Percentiles rank a stretch among this genome's conserved stretches.
Evolutionary conservation across 2,797 vertebrate species (phyloP).

Genomic region (Amblyraja radiata): DNA sequence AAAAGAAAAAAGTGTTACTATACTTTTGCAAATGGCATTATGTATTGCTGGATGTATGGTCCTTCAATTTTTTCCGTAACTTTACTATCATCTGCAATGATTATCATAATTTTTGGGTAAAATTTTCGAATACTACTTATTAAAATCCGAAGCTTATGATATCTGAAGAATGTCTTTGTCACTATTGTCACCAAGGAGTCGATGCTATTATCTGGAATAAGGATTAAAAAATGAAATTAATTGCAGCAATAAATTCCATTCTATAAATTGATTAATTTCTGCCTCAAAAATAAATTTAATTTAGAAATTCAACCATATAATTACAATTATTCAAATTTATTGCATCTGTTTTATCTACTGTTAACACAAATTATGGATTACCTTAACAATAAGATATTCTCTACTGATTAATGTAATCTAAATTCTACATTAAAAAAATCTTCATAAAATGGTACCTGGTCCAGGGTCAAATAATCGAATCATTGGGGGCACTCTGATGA

Average conservation of each 20-base stretch:
- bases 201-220: conserved; percentile 52
- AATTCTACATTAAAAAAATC: no score
- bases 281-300: no score
- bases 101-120: conserved; percentile 58
- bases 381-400: no score
- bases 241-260: neutral
- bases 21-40: conserved; percentile 67
- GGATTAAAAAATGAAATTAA: conserved; percentile 1
- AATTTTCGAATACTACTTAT: conserved; percentile 54
- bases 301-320: no score
- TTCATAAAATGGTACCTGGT: conserved; percentile 44
- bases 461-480: conserved; percentile 58
- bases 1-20: neutral
- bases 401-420: neutral
- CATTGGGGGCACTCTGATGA: conserved; percentile 49
- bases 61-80: conserved; percentile 51
- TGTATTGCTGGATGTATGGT: conserved; percentile 52
- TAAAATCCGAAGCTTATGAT: conserved; percentile 51
- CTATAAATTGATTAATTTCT: neutral
- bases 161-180: conserved; percentile 58
- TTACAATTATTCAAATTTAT: no score
- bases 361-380: no score
- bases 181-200: conserved; percentile 58
- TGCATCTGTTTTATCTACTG: no score
- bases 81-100: conserved; percentile 62